These are phyloP conservation scores for Montifringilla adamsi DNA, from an alignment of 2,113 vertebrate genomes.

Conservation along the genomic window DNA sequence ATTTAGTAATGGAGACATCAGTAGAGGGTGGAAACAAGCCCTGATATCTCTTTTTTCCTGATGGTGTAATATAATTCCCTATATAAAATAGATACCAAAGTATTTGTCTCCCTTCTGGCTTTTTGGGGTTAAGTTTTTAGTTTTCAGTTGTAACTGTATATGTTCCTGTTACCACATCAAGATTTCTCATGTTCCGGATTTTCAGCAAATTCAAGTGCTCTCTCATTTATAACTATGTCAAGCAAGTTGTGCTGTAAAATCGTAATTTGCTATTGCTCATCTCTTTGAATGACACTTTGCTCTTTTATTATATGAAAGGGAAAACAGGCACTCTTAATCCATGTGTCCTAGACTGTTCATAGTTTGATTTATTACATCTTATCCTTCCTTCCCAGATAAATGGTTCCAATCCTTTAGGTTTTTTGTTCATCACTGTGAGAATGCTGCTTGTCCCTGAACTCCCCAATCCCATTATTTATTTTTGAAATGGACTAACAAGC, in stretches of 20 bases:
- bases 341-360: background rate
- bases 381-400: background rate
- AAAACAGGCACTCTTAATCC: background rate
- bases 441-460: background rate
- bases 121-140: background rate
- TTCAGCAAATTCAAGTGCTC: background rate
- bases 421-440: background rate
- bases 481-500: constrained; percentile 2
- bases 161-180: background rate
- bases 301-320: background rate
- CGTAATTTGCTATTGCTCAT: background rate
- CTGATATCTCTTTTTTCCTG: background rate
- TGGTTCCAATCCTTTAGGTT: background rate
- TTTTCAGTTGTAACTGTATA: background rate
- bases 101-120: background rate
- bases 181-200: background rate
- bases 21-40: background rate
- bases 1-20: background rate
- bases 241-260: background rate
- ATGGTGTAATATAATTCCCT: background rate
- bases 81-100: background rate
- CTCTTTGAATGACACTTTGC: background rate
- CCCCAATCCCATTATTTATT: constrained; percentile 1
- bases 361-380: constrained; percentile 6
- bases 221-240: accelerated